phyloP scores from a whole-genome alignment of 1,140 invertebrate genomes.

The Aphis craccivora region DNA sequence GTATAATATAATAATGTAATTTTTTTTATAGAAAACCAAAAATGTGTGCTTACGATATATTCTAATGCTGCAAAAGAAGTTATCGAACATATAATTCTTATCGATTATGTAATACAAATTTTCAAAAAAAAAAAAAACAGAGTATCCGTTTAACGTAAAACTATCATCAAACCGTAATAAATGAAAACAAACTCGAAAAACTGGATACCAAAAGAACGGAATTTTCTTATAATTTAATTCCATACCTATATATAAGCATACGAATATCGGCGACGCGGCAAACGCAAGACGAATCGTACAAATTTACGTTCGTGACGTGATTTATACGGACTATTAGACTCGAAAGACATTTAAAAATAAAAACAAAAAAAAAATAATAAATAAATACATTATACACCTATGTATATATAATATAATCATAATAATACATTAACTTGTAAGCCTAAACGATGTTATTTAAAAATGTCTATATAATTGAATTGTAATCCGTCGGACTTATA shows the following conservation, averaged over 20 bases:
- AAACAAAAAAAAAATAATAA: conserved; percentile 41
- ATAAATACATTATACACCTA: background rate
- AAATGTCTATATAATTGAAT: conserved; percentile 47
- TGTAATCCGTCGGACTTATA: conserved; percentile 39
- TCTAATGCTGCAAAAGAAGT: too few species aligned
- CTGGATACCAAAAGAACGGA: background rate
- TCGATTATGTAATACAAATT: background rate
- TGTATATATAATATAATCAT: background rate
- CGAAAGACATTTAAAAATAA: conserved; percentile 16
- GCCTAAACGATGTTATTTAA: conserved; percentile 26
- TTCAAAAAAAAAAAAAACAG: background rate
- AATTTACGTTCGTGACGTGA: conserved; percentile 30
- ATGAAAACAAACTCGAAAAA: background rate
- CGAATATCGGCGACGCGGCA: background rate
- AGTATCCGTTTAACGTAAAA: background rate
- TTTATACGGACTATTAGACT: conserved; percentile 41
- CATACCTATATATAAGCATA: background rate
- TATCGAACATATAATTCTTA: too few species aligned
- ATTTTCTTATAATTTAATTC: background rate
- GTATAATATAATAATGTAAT: too few species aligned
- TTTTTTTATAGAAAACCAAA: too few species aligned
- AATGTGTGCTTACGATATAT: too few species aligned
- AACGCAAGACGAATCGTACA: conserved; percentile 24
- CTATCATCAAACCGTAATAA: background rate
- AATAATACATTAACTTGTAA: conserved; percentile 24